Evolutionary conservation across 2,888 invertebrate species (phyloP).

Genomic region (Phymatocera aterrima): DNA sequence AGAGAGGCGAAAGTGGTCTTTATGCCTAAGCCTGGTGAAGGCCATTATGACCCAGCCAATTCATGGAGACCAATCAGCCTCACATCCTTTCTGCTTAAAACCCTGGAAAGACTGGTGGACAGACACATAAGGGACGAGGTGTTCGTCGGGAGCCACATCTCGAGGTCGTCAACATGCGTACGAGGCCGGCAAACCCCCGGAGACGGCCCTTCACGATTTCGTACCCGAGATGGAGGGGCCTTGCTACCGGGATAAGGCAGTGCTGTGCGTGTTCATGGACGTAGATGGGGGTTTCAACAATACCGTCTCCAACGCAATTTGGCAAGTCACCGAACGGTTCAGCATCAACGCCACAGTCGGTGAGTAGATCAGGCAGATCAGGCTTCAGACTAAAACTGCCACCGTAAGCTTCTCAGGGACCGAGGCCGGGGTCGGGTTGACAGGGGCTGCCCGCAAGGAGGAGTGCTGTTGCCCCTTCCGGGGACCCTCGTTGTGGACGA

Average conservation of each 20-base stretch:
- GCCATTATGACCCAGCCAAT: slow-evolving; percentile 47
- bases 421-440: background rate
- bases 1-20: slow-evolving; percentile 44
- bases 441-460: slow-evolving; percentile 62
- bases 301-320: slow-evolving; percentile 43
- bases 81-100: slow-evolving; percentile 55
- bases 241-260: background rate
- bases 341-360: background rate
- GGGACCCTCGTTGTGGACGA: slow-evolving; percentile 56
- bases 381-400: background rate
- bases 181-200: slow-evolving; percentile 50
- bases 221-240: slow-evolving; percentile 48
- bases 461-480: slow-evolving; percentile 61
- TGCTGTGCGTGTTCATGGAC: slow-evolving; percentile 49
- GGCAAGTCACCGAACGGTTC: background rate
- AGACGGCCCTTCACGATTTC: slow-evolving; percentile 47
- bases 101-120: slow-evolving; percentile 55
- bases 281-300: slow-evolving; percentile 52
- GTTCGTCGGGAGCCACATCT: slow-evolving; percentile 21
- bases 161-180: slow-evolving; percentile 54
- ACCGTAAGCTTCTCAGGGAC: background rate
- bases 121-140: slow-evolving; percentile 48
- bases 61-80: slow-evolving; percentile 54
- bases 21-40: slow-evolving; percentile 52
- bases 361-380: slow-evolving; percentile 3